Base-by-base conservation (phyloP, 30 jellyfish, hydroid and myxozoan genomes). In the Clytia hemisphaerica region DNA sequence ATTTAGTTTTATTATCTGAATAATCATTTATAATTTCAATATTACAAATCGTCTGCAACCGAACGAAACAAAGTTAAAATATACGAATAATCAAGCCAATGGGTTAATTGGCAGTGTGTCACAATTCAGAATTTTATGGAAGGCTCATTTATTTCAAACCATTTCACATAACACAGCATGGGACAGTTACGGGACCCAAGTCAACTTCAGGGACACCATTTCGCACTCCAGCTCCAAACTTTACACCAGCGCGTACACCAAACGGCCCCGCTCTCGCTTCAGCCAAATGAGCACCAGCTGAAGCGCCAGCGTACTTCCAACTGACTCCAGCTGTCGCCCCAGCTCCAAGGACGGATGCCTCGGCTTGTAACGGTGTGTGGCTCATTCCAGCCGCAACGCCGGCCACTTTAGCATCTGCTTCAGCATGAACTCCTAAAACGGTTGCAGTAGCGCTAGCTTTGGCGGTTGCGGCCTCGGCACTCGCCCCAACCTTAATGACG, bases 171-270 rank as follows among this genome's bases (percentile, higher is more conserved):
- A 42, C 18, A 12, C 18, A 42, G 18, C 54, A 42, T 42, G 54
- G 54, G 18, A 42, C 0, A 16, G 54, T 42, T 19, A 42, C 54
- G 18, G 54, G 54, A 16, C 54, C 54, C 54, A 42, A 42, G 18
- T 42, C 54, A 42, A 42, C 54, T 42, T 42, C 54, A 16, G 54
- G 54, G 54, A 42, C 54, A 42, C 54, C 54, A 42, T 42, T 42
- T 42, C 54, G 54, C 14, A 42, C 18, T 42, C 54, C 54, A 42
- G 54, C 54, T 12, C 54, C 54, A 42, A 42, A 42, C 18, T 42
- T 42, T 12, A 42, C 54, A 12, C 54, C 54, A 42, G 54, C 54
- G 14, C 54, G 54, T 42, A 42, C 54, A 16, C 18, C 54, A 42
- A 42, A 42, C 18, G 54, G 54, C 14, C 54, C 54, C 14, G 54